These are phyloP conservation scores for Cantharis rustica DNA, from an alignment of 2,888 invertebrate genomes.

Conservation along the genomic window DNA sequence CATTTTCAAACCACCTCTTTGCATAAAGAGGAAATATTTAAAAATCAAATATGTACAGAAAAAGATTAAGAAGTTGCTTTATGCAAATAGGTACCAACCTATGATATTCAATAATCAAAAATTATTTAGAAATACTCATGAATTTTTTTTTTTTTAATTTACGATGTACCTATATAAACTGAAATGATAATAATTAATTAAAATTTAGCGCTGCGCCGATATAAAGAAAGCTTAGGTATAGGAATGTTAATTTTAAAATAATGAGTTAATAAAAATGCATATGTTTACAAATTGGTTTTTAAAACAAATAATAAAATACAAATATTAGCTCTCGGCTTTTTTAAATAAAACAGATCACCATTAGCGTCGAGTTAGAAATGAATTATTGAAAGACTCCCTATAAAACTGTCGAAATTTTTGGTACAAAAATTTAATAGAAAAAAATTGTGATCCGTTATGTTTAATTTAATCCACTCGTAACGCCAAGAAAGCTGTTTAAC, in stretches of 20 bases:
- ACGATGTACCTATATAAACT: not conserved
- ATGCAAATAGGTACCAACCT: not conserved
- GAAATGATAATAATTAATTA: slow-evolving; percentile 11
- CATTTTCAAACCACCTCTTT: not conserved
- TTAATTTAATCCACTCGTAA: slow-evolving; percentile 1
- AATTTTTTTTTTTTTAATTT: not conserved
- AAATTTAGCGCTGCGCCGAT: slow-evolving; percentile 5
- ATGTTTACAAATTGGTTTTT: slow-evolving; percentile 41
- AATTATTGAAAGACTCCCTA: slow-evolving; percentile 38
- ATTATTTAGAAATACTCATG: not conserved
- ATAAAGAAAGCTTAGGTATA: slow-evolving; percentile 3
- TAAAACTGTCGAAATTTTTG: slow-evolving; percentile 32
- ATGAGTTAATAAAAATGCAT: slow-evolving; percentile 50
- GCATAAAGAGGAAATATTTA: not conserved
- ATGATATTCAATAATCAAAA: not conserved
- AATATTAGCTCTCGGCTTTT: slow-evolving; percentile 45
- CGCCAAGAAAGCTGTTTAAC: not conserved
- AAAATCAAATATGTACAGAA: not conserved
- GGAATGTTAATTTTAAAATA: slow-evolving; percentile 34
- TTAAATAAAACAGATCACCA: slow-evolving; percentile 43
- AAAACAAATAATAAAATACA: slow-evolving; percentile 49
- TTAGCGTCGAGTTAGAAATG: slow-evolving; percentile 41
- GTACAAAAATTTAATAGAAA: slow-evolving; percentile 24
- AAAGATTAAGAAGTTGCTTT: not conserved
- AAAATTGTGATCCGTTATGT: slow-evolving; percentile 19